Evolutionary conservation across 2,888 invertebrate species (phyloP), one percentile per base, ranked within the genome.

Genomic region (Drosophila acutilabella): DNA sequence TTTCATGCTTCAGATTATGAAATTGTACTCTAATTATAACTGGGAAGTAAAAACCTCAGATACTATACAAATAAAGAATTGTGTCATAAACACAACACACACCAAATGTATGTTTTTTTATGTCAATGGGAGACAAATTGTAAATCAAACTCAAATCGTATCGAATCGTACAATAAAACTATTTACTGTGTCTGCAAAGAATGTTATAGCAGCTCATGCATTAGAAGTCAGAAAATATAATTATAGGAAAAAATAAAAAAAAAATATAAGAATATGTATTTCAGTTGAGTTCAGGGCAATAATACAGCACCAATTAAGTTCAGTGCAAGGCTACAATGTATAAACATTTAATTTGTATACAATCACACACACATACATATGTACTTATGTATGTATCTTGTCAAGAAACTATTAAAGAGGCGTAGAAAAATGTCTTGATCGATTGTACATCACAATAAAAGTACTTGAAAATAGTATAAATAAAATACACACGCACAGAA

Each of bases 171-270:
- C 23, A 64, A 48, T 18, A 64, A 48, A 42, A 61, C 14, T 11
- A 16, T 40, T 50, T 40, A 53, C 45, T 33, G 52, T 40, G 36
- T 40, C 48, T 38, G 38, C 51, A 53, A 41, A 73, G 59, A 66
- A 67, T 59, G 20, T 40, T 36, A 8, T 30, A 30, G 30, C 30
- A 36, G 48, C 30, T 30, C 66, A 26, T 59, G 67, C 60, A 71
- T 71, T 71, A 64, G 56, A 71, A 68, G 71, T 75, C 58, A 51
- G 61, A 54, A 71, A 64, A 71, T 67, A 67, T 36, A 36, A 13
- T 64, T 41, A 38, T 62, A 36, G 1, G 20, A 45, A 66, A 54
- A 38, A 38, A 40, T 23, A 41, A 30, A 30, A 14, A 30, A 53
- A 10, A 40, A 41, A 42, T 18, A 14, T 18, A 53, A 11, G 11